Percentiles rank a stretch among this genome's conserved stretches.
Evolutionary conservation across 1,140 invertebrate genomes (phyloP).

Genomic region (Armadillidium nasatum): DNA sequence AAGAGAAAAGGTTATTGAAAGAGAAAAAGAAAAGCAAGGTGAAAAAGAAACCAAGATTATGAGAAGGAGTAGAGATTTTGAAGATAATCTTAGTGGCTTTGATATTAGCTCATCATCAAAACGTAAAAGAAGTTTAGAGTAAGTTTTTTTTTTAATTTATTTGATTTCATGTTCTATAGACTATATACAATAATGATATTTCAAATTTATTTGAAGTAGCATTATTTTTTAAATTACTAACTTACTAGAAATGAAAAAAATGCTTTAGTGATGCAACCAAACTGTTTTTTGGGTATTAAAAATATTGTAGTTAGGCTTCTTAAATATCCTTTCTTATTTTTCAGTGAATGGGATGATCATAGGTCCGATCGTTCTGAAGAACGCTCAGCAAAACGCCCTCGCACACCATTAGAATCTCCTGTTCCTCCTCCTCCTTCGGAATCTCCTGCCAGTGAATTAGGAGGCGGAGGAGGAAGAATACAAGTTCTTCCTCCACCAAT

Average conservation of each 20-base stretch:
- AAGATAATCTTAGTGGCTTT: background rate
- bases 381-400: background rate
- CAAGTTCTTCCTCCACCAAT: background rate
- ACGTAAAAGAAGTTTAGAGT: background rate
- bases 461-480: background rate
- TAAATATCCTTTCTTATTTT: background rate
- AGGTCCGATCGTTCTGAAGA: background rate
- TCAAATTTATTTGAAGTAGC: no score
- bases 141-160: constrained; percentile 2
- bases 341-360: background rate
- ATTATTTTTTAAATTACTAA: no score
- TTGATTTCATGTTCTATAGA: background rate
- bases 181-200: no score
- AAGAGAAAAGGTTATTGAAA: background rate
- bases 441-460: background rate
- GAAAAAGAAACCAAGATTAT: background rate
- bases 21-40: constrained; percentile 3
- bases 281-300: no score
- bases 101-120: background rate
- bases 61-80: background rate
- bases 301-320: no score
- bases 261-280: no score
- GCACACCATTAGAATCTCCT: background rate
- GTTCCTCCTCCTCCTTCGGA: background rate
- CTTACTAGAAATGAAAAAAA: no score